phyloP scores from a whole-genome alignment of 2,888 invertebrate species.

The Phytoseiulus persimilis region DNA sequence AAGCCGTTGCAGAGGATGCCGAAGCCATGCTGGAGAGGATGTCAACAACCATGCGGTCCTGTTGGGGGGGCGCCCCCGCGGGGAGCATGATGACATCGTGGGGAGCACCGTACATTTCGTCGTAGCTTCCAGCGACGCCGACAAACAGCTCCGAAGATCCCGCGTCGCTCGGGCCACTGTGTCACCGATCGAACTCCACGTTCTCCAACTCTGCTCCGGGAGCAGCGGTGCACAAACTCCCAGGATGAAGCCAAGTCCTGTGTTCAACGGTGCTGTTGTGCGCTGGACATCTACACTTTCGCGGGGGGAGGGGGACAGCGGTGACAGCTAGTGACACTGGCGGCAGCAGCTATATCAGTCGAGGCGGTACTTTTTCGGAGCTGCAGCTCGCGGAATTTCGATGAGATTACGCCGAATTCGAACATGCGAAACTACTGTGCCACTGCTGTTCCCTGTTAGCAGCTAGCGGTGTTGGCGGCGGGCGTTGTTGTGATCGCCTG shows the following conservation, averaged over 20 bases:
- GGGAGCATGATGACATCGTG: background rate
- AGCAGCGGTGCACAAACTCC: too few species aligned
- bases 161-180: too few species aligned
- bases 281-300: background rate
- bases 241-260: background rate
- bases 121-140: background rate
- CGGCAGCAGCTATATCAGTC: background rate
- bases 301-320: background rate
- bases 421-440: background rate
- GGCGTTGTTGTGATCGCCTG: constrained; percentile 5
- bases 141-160: background rate
- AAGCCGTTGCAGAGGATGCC: background rate
- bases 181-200: too few species aligned
- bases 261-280: background rate
- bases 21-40: background rate
- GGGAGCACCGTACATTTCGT: background rate
- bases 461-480: background rate
- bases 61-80: background rate
- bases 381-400: background rate
- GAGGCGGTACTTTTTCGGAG: background rate
- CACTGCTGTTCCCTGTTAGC: background rate
- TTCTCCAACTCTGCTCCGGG: too few species aligned
- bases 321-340: background rate
- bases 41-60: background rate
- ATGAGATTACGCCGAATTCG: background rate